These are phyloP conservation scores for Reinhardtius hippoglossoides DNA, from an alignment of 2,113 vertebrate species.

Conservation along the genomic window DNA sequence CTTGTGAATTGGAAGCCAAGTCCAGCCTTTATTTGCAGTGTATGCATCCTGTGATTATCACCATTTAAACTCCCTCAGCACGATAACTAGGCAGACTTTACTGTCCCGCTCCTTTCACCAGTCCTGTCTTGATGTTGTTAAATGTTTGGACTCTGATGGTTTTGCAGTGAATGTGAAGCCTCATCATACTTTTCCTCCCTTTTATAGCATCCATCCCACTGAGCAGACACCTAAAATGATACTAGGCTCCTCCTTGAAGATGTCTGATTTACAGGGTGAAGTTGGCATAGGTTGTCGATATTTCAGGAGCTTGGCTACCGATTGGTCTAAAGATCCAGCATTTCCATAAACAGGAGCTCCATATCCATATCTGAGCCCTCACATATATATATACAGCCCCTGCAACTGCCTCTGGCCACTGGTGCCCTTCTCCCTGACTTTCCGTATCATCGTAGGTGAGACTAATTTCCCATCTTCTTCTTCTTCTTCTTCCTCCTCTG, in stretches of 20 bases:
- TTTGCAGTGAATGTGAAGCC: constrained; percentile 34
- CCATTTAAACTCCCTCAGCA: neutral
- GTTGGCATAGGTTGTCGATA: constrained; percentile 59
- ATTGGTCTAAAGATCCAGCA: constrained; percentile 74
- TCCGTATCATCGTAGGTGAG: constrained; percentile 67
- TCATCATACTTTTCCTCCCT: constrained; percentile 36
- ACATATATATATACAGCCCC: constrained; percentile 61
- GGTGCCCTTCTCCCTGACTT: constrained; percentile 28
- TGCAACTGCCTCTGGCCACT: constrained; percentile 32
- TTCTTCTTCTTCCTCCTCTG: constrained; percentile 1
- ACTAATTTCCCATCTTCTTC: constrained; percentile 23
- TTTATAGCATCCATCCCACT: constrained; percentile 43
- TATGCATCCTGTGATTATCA: neutral
- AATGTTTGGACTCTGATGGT: constrained; percentile 20
- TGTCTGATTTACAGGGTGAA: constrained; percentile 32
- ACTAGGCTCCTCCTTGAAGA: constrained; percentile 61
- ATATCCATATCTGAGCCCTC: constrained; percentile 45
- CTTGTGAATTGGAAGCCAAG: neutral
- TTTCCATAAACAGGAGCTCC: constrained; percentile 79
- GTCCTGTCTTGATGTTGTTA: neutral
- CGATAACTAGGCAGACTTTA: neutral
- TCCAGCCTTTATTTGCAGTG: neutral
- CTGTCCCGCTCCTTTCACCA: neutral
- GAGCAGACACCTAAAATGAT: constrained; percentile 43
- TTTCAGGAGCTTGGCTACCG: constrained; percentile 73